Conservation (phyloP, 2,797 vertebrate genomes). For the Galago senegalensis region DNA sequence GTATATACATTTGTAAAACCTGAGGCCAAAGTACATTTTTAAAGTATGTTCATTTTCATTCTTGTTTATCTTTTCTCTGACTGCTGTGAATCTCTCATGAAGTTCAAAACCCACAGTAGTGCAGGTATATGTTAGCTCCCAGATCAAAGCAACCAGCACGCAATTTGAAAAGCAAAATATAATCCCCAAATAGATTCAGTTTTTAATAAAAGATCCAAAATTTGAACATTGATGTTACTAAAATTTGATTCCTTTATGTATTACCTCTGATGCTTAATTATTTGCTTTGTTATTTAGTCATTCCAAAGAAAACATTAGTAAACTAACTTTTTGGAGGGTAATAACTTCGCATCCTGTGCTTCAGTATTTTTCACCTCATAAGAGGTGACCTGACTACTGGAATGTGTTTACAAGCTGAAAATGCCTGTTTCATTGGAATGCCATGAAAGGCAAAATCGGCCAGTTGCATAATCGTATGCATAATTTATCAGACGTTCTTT, state of each 20-base stretch:
- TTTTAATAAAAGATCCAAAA: neutral
- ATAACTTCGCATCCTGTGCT: neutral
- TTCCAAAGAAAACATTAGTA: neutral
- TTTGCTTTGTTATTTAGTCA: neutral
- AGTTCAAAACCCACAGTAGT: neutral
- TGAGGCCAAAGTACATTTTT: neutral
- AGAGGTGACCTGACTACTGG: constrained; percentile 31
- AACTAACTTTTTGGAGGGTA: neutral
- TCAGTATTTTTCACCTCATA: neutral
- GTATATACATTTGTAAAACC: neutral
- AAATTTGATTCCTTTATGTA: neutral
- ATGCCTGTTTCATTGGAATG: neutral
- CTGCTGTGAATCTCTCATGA: neutral
- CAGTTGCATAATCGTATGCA: constrained; percentile 43
- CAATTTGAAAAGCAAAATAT: neutral
- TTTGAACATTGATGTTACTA: neutral
- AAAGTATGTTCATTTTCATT: neutral
- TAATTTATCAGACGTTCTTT: constrained; percentile 82
- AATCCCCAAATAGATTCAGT: neutral
- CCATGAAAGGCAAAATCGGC: constrained; percentile 47
- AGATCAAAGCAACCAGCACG: neutral
- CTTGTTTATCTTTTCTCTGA: constrained; percentile 35
- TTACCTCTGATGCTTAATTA: neutral
- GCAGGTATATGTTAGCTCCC: neutral
- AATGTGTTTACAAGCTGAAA: constrained; percentile 22